Evolutionary conservation across 2,797 vertebrate species (phyloP), one percentile per base, ranked within the genome.

Genomic region (Zalophus californianus): DNA sequence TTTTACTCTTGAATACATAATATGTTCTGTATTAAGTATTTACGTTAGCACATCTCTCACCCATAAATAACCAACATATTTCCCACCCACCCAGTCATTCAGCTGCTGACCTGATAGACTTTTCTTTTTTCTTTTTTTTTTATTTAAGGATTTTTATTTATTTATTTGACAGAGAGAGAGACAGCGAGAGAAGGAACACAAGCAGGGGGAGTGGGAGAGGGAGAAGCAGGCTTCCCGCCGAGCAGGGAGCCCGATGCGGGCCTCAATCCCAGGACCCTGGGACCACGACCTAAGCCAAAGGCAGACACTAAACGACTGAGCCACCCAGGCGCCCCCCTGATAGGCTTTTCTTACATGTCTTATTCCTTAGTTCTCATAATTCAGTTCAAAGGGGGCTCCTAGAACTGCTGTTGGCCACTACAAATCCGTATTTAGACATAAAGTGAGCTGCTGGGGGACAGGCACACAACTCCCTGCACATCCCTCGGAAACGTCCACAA

Each of bases 1-100:
- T 79, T 91, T 96, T 72, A 77, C 50, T 84, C 89, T 92, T 50
- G 44, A 94, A 84, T 64, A 58, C 5, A 18, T 38, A 60, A 11
- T 88, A 20, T n/a, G 7, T 13, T 80, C 18, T n/a, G 4, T 52
- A 48, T 66, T 86, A 73, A 66, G 32, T 93, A 73, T 75, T 66
- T 86, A 77, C 25, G 2, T 84, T 75, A 56, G 48, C 48, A 86
- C 60, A 77, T 35, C 58, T 48, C 93, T 58, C 27, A 78, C 20
- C 50, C 3, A 64, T 68, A 79, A 73, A 68, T 44, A 48, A 77
- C 75, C 14, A 50, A 3, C 50, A 12, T 25, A 3, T 32, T 68
- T 72, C 60, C 70, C 35, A 72, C 12, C 27, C 35, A 60, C 18
- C 25, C 12, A 4, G 21, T 70, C 50, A 20, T 72, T 95, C 66